Evolutionary conservation across 2,888 invertebrate species (phyloP).

Genomic region (Leptinotarsa haldemani): DNA sequence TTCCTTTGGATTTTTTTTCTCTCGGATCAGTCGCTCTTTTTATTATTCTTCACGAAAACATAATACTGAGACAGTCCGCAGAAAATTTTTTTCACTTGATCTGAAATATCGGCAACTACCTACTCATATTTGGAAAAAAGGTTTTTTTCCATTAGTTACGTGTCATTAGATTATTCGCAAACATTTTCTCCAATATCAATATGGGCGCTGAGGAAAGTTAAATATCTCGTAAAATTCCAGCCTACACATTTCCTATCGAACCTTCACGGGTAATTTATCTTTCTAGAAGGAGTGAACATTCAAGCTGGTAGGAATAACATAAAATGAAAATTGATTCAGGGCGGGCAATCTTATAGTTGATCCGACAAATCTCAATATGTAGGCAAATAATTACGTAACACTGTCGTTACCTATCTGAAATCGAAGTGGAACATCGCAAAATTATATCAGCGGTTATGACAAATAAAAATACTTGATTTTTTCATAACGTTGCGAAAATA

Average conservation of each 20-base stretch:
- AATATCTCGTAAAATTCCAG: slow-evolving; percentile 19
- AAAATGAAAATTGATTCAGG: neutral
- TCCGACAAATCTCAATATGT: no score
- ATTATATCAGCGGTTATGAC: no score
- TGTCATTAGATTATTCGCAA: slow-evolving; percentile 6
- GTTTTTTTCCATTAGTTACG: slow-evolving; percentile 16
- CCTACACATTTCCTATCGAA: slow-evolving; percentile 2
- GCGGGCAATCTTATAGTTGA: no score
- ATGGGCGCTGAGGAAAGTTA: slow-evolving; percentile 4
- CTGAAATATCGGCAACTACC: neutral
- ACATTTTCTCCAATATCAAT: neutral
- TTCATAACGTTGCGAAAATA: no score
- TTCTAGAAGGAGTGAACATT: neutral
- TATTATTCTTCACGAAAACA: neutral
- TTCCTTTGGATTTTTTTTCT: no score
- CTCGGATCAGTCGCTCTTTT: no score
- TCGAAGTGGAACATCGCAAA: no score
- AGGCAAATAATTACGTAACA: no score
- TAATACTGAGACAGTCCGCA: neutral
- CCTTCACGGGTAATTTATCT: slow-evolving; percentile 15
- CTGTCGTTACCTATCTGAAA: no score
- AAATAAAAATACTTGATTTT: no score
- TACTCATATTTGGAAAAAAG: slow-evolving; percentile 21
- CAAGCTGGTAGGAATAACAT: neutral
- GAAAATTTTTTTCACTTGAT: neutral